Base-by-base conservation (phyloP, 2,113 vertebrate genomes). In the Hoplias malabaricus region DNA sequence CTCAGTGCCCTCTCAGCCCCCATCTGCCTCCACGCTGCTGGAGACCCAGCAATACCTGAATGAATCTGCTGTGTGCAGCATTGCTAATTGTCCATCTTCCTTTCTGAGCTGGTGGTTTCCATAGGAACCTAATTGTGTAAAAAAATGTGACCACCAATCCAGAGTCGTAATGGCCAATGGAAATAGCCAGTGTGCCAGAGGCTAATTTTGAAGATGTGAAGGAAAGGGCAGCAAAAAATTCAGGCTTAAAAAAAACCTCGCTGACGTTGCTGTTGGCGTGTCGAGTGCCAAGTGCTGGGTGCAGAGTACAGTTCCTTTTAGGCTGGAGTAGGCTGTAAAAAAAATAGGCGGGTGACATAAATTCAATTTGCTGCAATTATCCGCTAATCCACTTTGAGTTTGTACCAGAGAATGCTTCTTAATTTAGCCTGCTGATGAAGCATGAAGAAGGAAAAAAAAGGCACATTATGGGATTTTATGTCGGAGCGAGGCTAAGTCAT, bases 401-500 rank as follows among this genome's bases (percentile, higher is more conserved):
- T 16, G 31, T 48, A 65, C 29, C 25, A 57, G 69, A 79, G 75
- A 77, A 46, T 65, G 57, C 43, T 53, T 33, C 36, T 59, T 34
- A 40, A 62, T 78, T 81, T 69, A 34, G 69, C 57, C 38, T 73
- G 65, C 29, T 66, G 74, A 81, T 62, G 74, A 81, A 43, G 75
- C 54, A 65, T 62, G 61, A 25, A 63, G 67, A 27, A 36, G 67
- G 67, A 27, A 36, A 65, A 78, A 59, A 77, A 68, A 21, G 48
- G 19, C 54, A 33, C 14, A 61, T 61, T 68, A 34, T 27, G 21
- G 25, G 54, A 63, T 73, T 33, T 42, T 53, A 63, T 82, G 82
- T 80, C 84, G 78, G 76, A 50, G 33, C 71, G 81, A 46, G 8
- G 33, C 56, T 81, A 84, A 84, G 71, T 36, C 73, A 80, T 74